These are phyloP conservation scores for Esox masquinongy DNA, from an alignment of 2,797 vertebrate species.

Conservation along the genomic window DNA sequence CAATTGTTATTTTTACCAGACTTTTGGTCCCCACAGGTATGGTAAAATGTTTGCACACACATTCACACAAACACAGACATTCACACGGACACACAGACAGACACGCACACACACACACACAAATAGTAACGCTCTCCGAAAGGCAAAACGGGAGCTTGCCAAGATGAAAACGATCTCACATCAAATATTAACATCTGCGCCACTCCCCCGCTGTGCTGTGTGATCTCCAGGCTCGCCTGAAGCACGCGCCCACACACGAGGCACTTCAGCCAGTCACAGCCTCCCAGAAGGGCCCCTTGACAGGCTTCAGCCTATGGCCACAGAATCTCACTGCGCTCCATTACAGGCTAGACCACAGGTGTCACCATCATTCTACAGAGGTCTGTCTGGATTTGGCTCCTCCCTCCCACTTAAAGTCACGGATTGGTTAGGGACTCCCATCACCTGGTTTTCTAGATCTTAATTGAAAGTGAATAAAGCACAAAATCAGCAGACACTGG, in stretches of 20 bases:
- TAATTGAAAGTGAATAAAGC: too few species aligned
- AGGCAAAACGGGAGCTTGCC: neutral
- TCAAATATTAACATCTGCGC: constrained; percentile 4
- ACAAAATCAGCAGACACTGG: too few species aligned
- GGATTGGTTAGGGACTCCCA: too few species aligned
- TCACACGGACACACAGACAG: too few species aligned
- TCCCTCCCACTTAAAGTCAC: too few species aligned
- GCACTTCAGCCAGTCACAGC: neutral
- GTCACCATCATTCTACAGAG: too few species aligned
- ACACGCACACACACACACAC: neutral
- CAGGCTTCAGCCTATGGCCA: neutral
- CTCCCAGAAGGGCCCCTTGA: neutral
- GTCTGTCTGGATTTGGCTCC: too few species aligned
- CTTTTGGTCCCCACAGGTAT: too few species aligned
- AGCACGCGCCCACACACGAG: neutral
- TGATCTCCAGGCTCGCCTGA: constrained; percentile 4
- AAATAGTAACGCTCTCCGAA: neutral
- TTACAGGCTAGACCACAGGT: neutral
- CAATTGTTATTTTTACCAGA: too few species aligned
- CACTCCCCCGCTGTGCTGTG: neutral
- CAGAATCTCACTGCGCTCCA: neutral
- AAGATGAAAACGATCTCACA: constrained; percentile 5
- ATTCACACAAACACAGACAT: too few species aligned
- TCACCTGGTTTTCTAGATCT: too few species aligned
- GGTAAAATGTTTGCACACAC: too few species aligned